A percentile compares a stretch with the other conserved stretches of the same genome.
Conservation (phyloP, 2,113 vertebrate genomes). For the Siniperca chuatsi region DNA sequence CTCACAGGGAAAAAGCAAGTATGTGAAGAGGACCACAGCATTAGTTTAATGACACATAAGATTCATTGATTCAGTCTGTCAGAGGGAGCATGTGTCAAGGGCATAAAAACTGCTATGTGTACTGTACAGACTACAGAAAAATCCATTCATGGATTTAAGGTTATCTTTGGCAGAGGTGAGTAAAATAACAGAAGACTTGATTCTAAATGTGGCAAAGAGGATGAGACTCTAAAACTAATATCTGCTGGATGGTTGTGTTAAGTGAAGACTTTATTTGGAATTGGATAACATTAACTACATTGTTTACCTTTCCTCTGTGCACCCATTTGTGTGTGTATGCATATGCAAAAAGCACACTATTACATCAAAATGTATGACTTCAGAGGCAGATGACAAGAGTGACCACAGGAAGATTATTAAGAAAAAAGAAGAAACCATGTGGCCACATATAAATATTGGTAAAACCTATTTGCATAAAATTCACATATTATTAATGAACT, state of each 20-base stretch:
- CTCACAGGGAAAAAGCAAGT: slow-evolving; percentile 46
- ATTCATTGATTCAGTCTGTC: slow-evolving; percentile 51
- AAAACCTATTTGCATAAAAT: slow-evolving; percentile 30
- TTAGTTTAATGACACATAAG: slow-evolving; percentile 60
- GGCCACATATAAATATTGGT: slow-evolving; percentile 20
- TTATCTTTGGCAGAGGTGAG: slow-evolving; percentile 55
- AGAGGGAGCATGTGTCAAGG: slow-evolving; percentile 47
- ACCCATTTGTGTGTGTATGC: not conserved
- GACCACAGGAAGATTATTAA: slow-evolving; percentile 9
- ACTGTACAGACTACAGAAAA: slow-evolving; percentile 41
- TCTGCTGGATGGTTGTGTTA: slow-evolving; percentile 14
- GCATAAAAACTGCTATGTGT: slow-evolving; percentile 43
- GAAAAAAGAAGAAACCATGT: not conserved
- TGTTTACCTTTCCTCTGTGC: slow-evolving; percentile 1
- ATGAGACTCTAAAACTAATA: not conserved
- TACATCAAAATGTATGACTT: slow-evolving; percentile 36
- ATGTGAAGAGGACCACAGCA: slow-evolving; percentile 53
- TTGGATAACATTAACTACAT: slow-evolving; percentile 5
- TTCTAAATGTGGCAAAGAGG: slow-evolving; percentile 34
- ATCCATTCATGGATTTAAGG: slow-evolving; percentile 49
- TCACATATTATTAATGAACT: slow-evolving; percentile 4
- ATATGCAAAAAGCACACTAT: not conserved
- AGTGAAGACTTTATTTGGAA: slow-evolving; percentile 16
- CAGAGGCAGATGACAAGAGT: slow-evolving; percentile 4
- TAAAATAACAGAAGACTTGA: slow-evolving; percentile 29